Evolutionary conservation across 2,797 vertebrate genomes (phyloP).

Genomic region (Protonibea diacanthus): DNA sequence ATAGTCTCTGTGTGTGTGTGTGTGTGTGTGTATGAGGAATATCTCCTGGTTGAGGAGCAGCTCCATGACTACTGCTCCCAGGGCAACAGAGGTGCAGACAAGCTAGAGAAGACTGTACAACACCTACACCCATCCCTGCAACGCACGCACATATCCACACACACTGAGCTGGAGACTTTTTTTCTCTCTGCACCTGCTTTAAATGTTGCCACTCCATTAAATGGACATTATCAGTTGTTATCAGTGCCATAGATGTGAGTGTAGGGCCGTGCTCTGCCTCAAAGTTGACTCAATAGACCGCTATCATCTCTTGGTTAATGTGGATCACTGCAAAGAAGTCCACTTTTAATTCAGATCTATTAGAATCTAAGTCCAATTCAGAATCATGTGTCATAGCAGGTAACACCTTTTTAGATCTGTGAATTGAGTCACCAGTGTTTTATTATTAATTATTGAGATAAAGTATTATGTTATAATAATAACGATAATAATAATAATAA

Average conservation of each 20-base stretch:
- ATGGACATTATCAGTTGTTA: conserved; percentile 6
- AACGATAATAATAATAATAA: too few species aligned
- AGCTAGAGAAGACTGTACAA: conserved; percentile 57
- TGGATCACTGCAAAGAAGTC: conserved; percentile 1
- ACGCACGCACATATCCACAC: conserved; percentile 34
- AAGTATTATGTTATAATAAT: too few species aligned
- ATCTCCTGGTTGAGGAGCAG: conserved; percentile 71
- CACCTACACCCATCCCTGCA: conserved; percentile 43
- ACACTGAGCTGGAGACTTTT: conserved; percentile 31
- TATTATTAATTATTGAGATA: too few species aligned
- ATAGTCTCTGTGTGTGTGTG: conserved; percentile 4
- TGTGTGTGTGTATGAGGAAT: conserved; percentile 51
- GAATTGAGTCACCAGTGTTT: too few species aligned
- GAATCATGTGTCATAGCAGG: background rate
- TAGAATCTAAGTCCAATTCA: background rate
- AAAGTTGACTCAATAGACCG: background rate
- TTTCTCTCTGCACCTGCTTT: background rate
- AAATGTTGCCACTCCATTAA: conserved; percentile 13
- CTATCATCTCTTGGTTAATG: background rate
- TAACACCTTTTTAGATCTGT: too few species aligned
- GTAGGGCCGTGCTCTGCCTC: background rate
- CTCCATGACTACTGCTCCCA: conserved; percentile 82
- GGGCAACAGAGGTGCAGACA: conserved; percentile 75
- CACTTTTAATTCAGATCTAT: background rate
- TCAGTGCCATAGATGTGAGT: background rate